These are phyloP conservation scores for Mobula birostris DNA, from an alignment of 2,113 vertebrate genomes.

Conservation along the genomic window DNA sequence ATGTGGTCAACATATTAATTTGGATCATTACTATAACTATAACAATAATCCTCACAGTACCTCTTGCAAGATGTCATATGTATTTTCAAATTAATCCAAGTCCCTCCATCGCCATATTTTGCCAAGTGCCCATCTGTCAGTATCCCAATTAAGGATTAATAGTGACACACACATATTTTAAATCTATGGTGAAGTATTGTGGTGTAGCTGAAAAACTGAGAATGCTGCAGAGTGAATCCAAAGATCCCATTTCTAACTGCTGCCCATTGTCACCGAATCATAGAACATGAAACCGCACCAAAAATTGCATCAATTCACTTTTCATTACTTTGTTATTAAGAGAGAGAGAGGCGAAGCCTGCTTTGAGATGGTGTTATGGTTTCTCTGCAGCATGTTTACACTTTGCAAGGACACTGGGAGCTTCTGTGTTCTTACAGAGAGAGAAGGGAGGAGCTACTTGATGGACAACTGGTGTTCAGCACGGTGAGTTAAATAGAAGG, in stretches of 20 bases:
- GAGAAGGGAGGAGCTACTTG: no score
- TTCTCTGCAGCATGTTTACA: no score
- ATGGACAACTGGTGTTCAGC: no score
- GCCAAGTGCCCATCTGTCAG: not conserved
- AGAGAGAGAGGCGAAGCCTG: no score
- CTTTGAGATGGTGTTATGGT: no score
- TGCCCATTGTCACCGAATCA: no score
- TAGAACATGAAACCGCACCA: no score
- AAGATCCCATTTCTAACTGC: not conserved
- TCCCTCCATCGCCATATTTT: not conserved
- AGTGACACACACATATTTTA: not conserved
- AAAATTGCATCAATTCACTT: no score
- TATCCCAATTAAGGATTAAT: not conserved
- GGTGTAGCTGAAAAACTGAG: not conserved
- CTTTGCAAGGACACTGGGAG: no score
- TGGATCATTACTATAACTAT: not conserved
- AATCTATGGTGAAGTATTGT: not conserved
- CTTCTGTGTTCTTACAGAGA: no score
- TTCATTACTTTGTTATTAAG: no score
- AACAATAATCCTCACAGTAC: not conserved
- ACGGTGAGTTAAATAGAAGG: no score
- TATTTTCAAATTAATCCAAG: not conserved
- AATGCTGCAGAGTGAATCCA: not conserved
- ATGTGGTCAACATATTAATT: not conserved
- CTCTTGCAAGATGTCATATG: not conserved